Evolutionary conservation across 2,113 vertebrate genomes (phyloP).

Genomic region (Lasiurus borealis): DNA sequence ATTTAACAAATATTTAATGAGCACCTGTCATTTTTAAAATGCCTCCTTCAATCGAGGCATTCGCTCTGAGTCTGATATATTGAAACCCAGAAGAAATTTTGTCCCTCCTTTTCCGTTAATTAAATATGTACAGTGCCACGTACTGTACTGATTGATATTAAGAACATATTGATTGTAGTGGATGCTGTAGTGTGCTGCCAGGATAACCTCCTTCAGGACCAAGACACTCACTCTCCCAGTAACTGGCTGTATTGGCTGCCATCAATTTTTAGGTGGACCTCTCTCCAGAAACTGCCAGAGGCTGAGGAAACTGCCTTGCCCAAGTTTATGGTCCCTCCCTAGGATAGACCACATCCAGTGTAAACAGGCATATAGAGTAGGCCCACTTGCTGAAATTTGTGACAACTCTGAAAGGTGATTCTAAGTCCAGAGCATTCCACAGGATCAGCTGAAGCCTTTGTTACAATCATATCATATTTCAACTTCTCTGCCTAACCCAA

Average conservation of each 20-base stretch:
- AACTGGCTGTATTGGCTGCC: neutral
- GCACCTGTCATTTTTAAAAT: conserved; percentile 32
- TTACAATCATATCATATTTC: neutral
- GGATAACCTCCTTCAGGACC: neutral
- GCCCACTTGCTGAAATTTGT: neutral
- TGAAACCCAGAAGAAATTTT: neutral
- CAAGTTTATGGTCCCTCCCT: neutral
- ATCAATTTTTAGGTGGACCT: neutral
- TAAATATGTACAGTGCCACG: too few species aligned
- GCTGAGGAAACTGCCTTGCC: neutral
- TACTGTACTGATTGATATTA: neutral
- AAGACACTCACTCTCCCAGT: neutral
- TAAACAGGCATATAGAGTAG: neutral
- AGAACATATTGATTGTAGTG: neutral
- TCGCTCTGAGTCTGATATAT: neutral
- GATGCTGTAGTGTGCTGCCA: neutral
- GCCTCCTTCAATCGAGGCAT: neutral
- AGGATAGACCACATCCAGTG: neutral
- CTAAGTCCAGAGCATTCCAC: neutral
- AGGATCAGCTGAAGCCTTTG: neutral
- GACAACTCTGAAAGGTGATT: neutral
- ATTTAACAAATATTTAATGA: neutral
- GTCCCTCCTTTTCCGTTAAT: neutral
- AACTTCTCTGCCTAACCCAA: neutral
- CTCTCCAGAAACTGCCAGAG: neutral